A percentile compares a stretch with the other conserved stretches of the same genome.
phyloP scores from a whole-genome alignment of 2,113 vertebrate species.

The Petrocephalus zakoni region DNA sequence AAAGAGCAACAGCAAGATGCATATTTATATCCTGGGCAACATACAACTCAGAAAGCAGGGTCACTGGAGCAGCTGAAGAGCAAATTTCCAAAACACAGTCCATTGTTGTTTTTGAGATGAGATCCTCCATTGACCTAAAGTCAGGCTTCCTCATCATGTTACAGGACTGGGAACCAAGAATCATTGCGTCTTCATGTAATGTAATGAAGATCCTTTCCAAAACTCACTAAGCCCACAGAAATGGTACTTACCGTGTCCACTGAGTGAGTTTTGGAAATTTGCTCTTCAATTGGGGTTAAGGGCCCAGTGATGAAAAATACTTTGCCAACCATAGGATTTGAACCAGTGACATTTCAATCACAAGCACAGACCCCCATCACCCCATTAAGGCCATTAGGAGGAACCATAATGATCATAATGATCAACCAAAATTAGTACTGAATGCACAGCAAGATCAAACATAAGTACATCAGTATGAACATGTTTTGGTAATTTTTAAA shows the following conservation, averaged over 20 bases:
- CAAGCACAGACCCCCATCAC: not conserved
- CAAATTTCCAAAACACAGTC: not conserved
- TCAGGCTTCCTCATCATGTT: not conserved
- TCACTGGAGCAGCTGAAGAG: not conserved
- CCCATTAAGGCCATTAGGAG: not conserved
- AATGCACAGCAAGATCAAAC: not conserved
- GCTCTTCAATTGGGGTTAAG: not conserved
- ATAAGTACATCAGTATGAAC: not conserved
- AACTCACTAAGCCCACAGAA: not conserved
- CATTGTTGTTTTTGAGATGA: not conserved
- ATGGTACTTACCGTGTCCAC: not conserved
- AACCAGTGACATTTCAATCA: not conserved
- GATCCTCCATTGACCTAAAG: not conserved
- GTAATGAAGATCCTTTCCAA: not conserved
- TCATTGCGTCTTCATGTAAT: not conserved
- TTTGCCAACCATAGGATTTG: not conserved
- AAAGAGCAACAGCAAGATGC: not conserved
- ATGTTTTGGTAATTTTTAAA: not conserved
- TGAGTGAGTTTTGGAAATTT: not conserved
- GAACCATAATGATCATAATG: not conserved
- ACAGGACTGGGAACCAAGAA: not conserved
- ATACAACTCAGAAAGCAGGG: not conserved
- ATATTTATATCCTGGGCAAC: not conserved
- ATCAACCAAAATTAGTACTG: not conserved
- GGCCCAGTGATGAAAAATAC: not conserved